Conservation (phyloP, 2,797 vertebrate genomes). For the Limosa lapponica region DNA sequence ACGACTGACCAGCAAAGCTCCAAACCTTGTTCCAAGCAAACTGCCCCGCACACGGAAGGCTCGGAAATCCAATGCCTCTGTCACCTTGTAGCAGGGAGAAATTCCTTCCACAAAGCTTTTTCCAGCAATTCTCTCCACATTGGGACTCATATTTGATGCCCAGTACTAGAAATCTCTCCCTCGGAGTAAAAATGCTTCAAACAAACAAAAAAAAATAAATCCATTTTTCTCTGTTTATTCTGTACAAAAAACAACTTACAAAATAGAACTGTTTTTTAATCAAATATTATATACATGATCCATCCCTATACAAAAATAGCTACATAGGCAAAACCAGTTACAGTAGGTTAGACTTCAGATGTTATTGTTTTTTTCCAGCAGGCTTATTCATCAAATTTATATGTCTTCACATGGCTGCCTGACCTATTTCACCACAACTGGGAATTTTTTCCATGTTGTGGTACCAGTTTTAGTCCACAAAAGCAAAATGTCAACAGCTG, state of each 20-base stretch:
- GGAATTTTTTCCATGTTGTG: constrained; percentile 27
- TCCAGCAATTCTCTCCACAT: not conserved
- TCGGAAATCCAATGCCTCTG: not conserved
- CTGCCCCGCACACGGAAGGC: not conserved
- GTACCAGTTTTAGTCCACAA: not conserved
- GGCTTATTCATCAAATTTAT: not conserved
- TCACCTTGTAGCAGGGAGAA: not conserved
- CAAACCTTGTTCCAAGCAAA: not conserved
- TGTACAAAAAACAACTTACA: not conserved
- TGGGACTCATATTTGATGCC: not conserved
- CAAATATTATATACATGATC: not conserved
- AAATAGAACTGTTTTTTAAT: not conserved
- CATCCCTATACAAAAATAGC: not conserved
- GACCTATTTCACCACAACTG: not conserved
- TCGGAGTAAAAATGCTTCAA: not conserved
- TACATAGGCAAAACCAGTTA: not conserved
- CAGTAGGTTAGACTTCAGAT: not conserved
- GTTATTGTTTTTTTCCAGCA: not conserved
- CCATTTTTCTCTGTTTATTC: not conserved
- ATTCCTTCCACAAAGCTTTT: not conserved
- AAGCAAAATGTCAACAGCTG: constrained; percentile 36
- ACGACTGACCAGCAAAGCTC: not conserved
- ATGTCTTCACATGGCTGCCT: not conserved
- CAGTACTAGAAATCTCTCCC: not conserved
- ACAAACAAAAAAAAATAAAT: not conserved